Conservation (phyloP, 2,888 invertebrate genomes). For the Tiphia femorata region DNA sequence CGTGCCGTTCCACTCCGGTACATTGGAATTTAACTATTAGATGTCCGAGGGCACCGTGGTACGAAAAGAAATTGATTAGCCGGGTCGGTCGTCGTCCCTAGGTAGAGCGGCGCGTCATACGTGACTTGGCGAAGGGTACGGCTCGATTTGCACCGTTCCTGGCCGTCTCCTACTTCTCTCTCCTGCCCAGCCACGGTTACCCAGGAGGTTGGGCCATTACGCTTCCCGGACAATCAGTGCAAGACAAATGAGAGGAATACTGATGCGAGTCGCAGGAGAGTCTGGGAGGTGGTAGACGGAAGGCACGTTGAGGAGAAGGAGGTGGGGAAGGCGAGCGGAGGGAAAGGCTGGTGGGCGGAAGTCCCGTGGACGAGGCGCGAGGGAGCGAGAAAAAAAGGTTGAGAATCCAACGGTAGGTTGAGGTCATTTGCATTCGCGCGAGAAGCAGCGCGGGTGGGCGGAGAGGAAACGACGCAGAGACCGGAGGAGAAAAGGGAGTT, state of each 20-base stretch:
- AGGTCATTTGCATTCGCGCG: conserved; percentile 1
- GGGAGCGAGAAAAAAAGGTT: not conserved
- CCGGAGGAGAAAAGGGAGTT: conserved; percentile 6
- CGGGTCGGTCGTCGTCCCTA: conserved; percentile 37
- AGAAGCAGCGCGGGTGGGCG: not conserved
- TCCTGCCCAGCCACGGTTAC: conserved; percentile 1
- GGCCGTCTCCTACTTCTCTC: conserved; percentile 18
- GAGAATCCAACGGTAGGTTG: not conserved
- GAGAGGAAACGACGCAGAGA: not conserved
- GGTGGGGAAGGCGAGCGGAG: not conserved
- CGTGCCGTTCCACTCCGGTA: no score
- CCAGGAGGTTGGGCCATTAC: conserved; percentile 59
- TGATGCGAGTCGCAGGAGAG: conserved; percentile 44
- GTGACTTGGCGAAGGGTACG: conserved; percentile 46
- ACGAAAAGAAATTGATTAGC: conserved; percentile 52
- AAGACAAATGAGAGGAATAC: conserved; percentile 64
- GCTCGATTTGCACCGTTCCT: conserved; percentile 13
- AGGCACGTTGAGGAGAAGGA: conserved; percentile 1
- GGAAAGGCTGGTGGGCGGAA: not conserved
- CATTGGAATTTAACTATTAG: no score
- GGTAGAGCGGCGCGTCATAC: conserved; percentile 35
- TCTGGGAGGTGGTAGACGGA: conserved; percentile 7
- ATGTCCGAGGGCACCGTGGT: no score
- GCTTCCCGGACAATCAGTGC: conserved; percentile 61
- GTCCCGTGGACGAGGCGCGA: not conserved